Percentiles rank a stretch among this genome's conserved stretches.
Evolutionary conservation across 1,140 invertebrate genomes (phyloP).

Genomic region (Drosophila tropicalis): DNA sequence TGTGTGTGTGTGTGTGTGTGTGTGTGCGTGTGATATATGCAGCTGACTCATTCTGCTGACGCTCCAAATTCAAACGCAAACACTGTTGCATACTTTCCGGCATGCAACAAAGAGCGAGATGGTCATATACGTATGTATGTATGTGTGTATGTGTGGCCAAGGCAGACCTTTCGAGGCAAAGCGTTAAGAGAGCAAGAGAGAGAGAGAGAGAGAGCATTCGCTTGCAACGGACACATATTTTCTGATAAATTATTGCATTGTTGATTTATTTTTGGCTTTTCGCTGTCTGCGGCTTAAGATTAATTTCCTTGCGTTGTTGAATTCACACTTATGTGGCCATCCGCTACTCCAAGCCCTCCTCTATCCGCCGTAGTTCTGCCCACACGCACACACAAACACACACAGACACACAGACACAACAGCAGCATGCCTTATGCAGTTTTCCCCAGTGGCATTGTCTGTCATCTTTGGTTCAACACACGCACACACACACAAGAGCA

Average conservation of each 20-base stretch:
- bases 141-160: background rate
- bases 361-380: background rate
- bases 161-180: background rate
- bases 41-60: constrained; percentile 80
- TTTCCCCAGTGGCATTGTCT: constrained; percentile 2
- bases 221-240: constrained; percentile 80
- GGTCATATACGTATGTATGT: background rate
- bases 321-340: constrained; percentile 69
- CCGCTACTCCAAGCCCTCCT: background rate
- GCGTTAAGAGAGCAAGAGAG: background rate
- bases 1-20: constrained; percentile 27
- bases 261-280: constrained; percentile 82
- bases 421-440: constrained; percentile 1
- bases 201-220: constrained; percentile 20
- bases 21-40: constrained; percentile 67
- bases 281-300: constrained; percentile 81
- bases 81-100: constrained; percentile 77
- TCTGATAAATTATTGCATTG: constrained; percentile 82
- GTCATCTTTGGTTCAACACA: constrained; percentile 19
- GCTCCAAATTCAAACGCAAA: constrained; percentile 80
- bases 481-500: background rate
- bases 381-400: background rate
- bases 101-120: constrained; percentile 18
- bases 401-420: too few species aligned
- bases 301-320: constrained; percentile 81